These are phyloP conservation scores for Pygocentrus nattereri DNA, from an alignment of 2,797 vertebrate species.

Conservation along the genomic window DNA sequence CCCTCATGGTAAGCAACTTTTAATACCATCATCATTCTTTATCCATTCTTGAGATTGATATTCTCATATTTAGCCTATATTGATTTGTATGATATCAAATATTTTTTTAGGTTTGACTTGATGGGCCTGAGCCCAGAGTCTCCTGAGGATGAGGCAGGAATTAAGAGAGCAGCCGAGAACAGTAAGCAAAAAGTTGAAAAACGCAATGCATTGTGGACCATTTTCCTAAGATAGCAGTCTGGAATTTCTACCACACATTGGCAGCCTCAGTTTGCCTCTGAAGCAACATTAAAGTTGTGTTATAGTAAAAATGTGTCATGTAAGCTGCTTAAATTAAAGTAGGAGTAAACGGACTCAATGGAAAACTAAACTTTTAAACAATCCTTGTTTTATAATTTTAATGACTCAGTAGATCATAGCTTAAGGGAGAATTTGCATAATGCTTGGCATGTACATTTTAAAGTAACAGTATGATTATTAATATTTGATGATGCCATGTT, in stretches of 20 bases:
- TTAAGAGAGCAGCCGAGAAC: slow-evolving; percentile 95
- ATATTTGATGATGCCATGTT: slow-evolving; percentile 17
- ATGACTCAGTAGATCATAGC: neutral
- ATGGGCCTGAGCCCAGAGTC: slow-evolving; percentile 91
- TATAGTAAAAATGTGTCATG: neutral
- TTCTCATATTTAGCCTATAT: neutral
- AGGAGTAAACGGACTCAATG: neutral
- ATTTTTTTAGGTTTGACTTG: slow-evolving; percentile 89
- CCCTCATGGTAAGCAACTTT: slow-evolving; percentile 86
- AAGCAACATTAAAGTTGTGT: neutral
- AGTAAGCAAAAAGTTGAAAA: slow-evolving; percentile 81
- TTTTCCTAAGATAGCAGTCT: neutral
- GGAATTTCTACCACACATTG: too few species aligned
- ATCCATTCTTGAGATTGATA: too few species aligned
- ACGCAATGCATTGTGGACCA: neutral
- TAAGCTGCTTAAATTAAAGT: neutral
- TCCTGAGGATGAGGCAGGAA: slow-evolving; percentile 94
- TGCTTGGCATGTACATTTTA: neutral
- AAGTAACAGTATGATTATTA: neutral
- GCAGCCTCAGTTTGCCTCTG: neutral
- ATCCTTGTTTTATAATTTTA: neutral
- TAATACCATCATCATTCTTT: neutral
- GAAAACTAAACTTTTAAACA: neutral
- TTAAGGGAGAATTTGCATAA: too few species aligned
- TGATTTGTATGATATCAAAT: neutral